These are phyloP conservation scores for Hybognathus amarus DNA, from an alignment of 2,797 vertebrate species.

Conservation along the genomic window DNA sequence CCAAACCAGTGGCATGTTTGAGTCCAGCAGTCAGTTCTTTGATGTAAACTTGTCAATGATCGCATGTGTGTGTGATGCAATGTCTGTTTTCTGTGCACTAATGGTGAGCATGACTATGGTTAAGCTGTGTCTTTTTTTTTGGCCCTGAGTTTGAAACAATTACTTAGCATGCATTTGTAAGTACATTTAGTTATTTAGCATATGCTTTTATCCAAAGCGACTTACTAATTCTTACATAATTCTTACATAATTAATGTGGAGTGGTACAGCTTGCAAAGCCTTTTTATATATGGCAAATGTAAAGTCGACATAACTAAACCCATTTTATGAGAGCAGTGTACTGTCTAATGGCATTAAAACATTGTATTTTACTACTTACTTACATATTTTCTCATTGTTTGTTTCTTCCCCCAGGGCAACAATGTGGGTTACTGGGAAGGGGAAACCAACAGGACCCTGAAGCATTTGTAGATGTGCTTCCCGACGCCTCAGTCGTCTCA, in stretches of 20 bases:
- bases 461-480: slow-evolving; percentile 76
- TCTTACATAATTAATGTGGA: neutral
- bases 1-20: neutral
- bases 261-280: neutral
- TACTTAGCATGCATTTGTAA: neutral
- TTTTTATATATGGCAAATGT: neutral
- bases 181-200: too few species aligned
- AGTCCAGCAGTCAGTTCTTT: slow-evolving; percentile 10
- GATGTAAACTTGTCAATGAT: slow-evolving; percentile 29
- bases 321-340: neutral
- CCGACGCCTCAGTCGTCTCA: slow-evolving; percentile 76
- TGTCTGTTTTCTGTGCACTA: neutral
- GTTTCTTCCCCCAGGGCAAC: slow-evolving; percentile 48
- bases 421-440: slow-evolving; percentile 82
- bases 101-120: neutral
- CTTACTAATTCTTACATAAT: too few species aligned
- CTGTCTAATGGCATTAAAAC: neutral
- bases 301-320: neutral
- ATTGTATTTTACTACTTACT: neutral
- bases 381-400: neutral
- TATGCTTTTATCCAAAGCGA: too few species aligned
- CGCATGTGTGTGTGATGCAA: slow-evolving; percentile 37
- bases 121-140: neutral
- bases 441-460: slow-evolving; percentile 79
- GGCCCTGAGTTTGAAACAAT: neutral